These are phyloP conservation scores for Carollia perspicillata DNA, from an alignment of 2,113 vertebrate genomes.

Conservation along the genomic window DNA sequence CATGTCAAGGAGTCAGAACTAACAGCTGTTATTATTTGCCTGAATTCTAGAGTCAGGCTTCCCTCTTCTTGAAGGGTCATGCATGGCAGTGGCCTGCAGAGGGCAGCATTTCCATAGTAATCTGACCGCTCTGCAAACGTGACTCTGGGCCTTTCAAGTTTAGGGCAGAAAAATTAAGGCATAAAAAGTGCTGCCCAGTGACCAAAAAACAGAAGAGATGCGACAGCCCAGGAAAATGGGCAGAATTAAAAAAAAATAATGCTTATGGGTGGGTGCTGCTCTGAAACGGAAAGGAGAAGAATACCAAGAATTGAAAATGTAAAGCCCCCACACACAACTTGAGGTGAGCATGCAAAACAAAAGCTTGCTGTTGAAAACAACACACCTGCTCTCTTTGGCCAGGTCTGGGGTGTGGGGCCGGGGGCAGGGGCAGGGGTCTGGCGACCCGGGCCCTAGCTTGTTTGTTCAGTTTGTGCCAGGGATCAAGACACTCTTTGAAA, in stretches of 20 bases:
- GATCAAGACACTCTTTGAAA: not conserved
- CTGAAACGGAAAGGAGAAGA: not conserved
- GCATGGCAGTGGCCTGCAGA: constrained; percentile 22
- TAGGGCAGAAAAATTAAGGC: not conserved
- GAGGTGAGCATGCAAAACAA: not conserved
- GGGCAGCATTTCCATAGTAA: constrained; percentile 64
- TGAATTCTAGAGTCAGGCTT: not conserved
- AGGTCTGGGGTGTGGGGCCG: not conserved
- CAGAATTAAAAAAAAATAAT: not conserved
- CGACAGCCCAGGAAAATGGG: not conserved
- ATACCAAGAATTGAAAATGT: not conserved
- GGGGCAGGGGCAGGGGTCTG: not conserved
- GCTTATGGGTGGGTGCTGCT: not conserved
- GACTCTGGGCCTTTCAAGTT: not conserved
- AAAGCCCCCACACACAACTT: not conserved
- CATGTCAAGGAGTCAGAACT: not conserved
- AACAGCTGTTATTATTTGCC: not conserved
- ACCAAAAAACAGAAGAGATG: not conserved
- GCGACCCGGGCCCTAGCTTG: not conserved
- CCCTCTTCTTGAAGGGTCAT: not conserved
- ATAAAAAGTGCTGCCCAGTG: not conserved
- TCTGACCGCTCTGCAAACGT: accelerated
- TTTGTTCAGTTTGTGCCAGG: not conserved
- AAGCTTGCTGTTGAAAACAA: not conserved
- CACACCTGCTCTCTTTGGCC: not conserved